Percentiles rank a stretch among this genome's conserved stretches.
Conservation (phyloP, 2,888 invertebrate species). For the Panopea generosa region DNA sequence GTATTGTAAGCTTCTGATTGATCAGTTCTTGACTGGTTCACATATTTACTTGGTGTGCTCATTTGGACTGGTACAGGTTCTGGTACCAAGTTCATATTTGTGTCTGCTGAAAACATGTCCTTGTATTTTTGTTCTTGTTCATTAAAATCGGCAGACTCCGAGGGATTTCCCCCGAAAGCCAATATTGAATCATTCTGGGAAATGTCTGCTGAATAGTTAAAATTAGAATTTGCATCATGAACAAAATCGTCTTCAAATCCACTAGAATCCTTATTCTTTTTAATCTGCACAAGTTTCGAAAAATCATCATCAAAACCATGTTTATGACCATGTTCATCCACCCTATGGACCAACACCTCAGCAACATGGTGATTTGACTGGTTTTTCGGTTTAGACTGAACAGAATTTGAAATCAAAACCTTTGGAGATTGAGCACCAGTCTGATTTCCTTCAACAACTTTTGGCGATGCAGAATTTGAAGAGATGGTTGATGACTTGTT, state of each 20-base stretch:
- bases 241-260: conserved; percentile 63
- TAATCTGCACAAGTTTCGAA: conserved; percentile 40
- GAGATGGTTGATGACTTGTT: conserved; percentile 18
- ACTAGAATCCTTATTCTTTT: conserved; percentile 31
- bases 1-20: conserved; percentile 44
- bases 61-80: conserved; percentile 60
- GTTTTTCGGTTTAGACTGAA: conserved; percentile 52
- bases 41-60: conserved; percentile 61
- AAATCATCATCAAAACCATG: conserved; percentile 59
- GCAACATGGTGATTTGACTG: conserved; percentile 55
- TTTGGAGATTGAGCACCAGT: conserved; percentile 42
- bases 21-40: conserved; percentile 30
- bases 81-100: conserved; percentile 44
- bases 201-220: conserved; percentile 39
- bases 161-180: conserved; percentile 56
- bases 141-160: conserved; percentile 14
- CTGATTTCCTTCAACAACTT: conserved; percentile 28
- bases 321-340: conserved; percentile 35
- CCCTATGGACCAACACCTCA: conserved; percentile 59
- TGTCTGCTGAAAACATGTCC: conserved; percentile 39
- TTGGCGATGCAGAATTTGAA: conserved; percentile 15
- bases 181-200: conserved; percentile 62
- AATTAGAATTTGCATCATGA: conserved; percentile 21
- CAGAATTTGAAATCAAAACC: conserved; percentile 50
- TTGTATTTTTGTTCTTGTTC: conserved; percentile 14